Base-by-base conservation (phyloP, 2,113 vertebrate genomes). In the Speoplatyrhinus poulsoni region DNA sequence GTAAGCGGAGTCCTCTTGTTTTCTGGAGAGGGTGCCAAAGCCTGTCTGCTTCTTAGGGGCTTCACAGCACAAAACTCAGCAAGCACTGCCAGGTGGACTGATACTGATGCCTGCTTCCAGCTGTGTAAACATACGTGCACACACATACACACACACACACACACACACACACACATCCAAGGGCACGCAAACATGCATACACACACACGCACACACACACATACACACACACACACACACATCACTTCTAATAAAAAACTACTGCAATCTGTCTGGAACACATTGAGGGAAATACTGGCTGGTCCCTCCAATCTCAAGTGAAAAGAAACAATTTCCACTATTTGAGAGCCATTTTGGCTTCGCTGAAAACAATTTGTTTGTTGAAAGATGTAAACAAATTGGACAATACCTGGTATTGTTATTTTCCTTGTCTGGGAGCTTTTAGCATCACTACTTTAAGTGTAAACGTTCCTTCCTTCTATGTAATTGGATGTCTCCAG, bases 51-150 rank as follows among this genome's bases (percentile, higher is more conserved):
- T 80, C 85, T 85, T 84, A 83, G 86, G 80, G 79, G 77, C 78
- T 85, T 85, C 77, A 81, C 80, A 81, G 84, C 56, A 85, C 75
- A 84, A 83, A 85, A 62, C 77, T 65, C 69, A 67, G 81, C 70
- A 86, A 83, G 78, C 73, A 82, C 72, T 65, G 77, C 85, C 87
- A 90, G 87, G 86, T 90, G 87, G 91, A 87, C 80, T 63, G 76
- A 88, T 87, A 85, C 83, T 1, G 57, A 77, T 83, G 71, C 75
- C 49, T 62, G 46, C 55, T 86, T 87, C 80, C 80, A 88, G 80
- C 86, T 83, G 82, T 87, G 69, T 88, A 86, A 83, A 89, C 85
- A 89, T 62, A 47, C 82, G 52, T 60, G 66, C 6, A 3, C 60
- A 69, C 56, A 46, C 67, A 60, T 48, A 19, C 59, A 50, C 55